These are phyloP conservation scores for Varanus salvator DNA, from an alignment of 2,113 vertebrate genomes.

Conservation along the genomic window DNA sequence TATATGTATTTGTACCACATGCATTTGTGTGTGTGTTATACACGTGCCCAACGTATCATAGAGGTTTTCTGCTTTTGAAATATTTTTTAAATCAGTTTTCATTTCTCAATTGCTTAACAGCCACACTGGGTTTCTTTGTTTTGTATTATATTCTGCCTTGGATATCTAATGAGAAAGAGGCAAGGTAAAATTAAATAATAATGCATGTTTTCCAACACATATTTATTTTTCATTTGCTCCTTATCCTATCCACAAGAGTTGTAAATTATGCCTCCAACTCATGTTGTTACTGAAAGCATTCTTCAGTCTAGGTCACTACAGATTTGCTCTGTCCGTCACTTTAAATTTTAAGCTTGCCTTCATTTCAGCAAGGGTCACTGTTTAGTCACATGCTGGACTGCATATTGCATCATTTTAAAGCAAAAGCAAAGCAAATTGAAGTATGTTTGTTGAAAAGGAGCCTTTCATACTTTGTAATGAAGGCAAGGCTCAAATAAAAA, in stretches of 20 bases:
- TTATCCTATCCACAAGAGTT: background rate
- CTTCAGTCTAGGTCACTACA: background rate
- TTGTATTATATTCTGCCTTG: background rate
- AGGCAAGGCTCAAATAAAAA: constrained; percentile 31
- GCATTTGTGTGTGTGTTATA: too few species aligned
- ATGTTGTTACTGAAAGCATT: background rate
- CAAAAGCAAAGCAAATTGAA: background rate
- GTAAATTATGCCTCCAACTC: background rate
- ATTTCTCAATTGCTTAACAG: background rate
- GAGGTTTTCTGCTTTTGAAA: background rate
- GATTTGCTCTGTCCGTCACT: constrained; percentile 8
- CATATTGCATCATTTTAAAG: constrained; percentile 28
- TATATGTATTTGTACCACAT: too few species aligned
- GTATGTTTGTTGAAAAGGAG: constrained; percentile 38
- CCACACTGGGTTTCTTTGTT: background rate
- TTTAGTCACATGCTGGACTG: constrained; percentile 7
- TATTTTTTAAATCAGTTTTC: background rate
- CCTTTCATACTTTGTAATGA: constrained; percentile 9
- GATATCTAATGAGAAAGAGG: background rate
- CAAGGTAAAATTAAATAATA: background rate
- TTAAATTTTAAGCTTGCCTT: constrained; percentile 8
- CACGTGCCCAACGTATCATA: background rate
- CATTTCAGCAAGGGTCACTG: constrained; percentile 27
- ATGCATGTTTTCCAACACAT: background rate
- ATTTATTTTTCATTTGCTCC: background rate